These are phyloP conservation scores for Dasyprocta punctata DNA, from an alignment of 2,113 vertebrate genomes.

Conservation along the genomic window DNA sequence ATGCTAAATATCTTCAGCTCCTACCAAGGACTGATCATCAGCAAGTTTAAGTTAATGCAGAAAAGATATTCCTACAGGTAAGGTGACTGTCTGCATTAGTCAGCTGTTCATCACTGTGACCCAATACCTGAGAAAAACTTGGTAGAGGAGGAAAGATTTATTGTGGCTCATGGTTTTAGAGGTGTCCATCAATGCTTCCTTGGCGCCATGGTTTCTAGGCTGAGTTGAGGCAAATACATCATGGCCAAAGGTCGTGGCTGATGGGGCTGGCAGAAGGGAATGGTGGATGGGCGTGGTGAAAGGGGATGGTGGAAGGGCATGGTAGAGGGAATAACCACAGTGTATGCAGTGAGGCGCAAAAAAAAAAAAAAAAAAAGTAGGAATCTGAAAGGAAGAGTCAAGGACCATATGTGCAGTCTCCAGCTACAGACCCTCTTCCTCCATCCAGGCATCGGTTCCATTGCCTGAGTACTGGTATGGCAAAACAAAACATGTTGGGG, in stretches of 20 bases:
- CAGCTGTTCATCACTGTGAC: background rate
- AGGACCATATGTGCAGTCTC: background rate
- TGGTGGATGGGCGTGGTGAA: fast-evolving
- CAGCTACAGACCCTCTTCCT: background rate
- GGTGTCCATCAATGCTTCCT: background rate
- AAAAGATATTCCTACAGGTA: fast-evolving
- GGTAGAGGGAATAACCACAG: background rate
- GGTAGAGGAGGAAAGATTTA: background rate
- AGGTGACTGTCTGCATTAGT: background rate
- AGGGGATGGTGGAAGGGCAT: background rate
- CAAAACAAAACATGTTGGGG: background rate
- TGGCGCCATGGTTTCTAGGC: background rate
- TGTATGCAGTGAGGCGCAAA: no score
- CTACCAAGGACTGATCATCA: background rate
- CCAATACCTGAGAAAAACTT: background rate
- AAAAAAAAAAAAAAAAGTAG: background rate
- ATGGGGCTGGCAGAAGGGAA: fast-evolving
- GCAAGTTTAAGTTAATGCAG: background rate
- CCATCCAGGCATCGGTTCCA: background rate
- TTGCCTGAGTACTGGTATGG: background rate
- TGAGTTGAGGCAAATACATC: background rate
- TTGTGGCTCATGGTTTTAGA: background rate
- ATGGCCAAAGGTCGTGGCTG: fast-evolving
- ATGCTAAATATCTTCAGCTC: background rate
- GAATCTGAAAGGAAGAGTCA: background rate